A percentile compares a stretch with the other conserved stretches of the same genome.
phyloP scores from a whole-genome alignment of 92 coral and sea anemone species.

The Zoanthus gigantus region DNA sequence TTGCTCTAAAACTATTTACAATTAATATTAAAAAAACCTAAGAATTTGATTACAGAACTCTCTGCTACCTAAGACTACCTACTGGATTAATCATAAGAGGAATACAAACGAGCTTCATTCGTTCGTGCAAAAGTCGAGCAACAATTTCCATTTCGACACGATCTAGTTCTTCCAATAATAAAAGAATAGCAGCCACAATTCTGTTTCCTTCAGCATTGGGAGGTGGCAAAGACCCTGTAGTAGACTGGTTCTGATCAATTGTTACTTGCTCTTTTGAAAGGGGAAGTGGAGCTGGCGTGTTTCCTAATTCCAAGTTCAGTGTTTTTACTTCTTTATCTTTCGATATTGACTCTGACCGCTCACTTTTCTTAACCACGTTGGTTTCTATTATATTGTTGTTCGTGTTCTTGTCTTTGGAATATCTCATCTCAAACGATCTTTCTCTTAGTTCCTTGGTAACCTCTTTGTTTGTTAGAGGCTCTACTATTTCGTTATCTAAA shows the following conservation, averaged over 20 bases:
- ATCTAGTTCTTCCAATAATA: conserved; percentile 89
- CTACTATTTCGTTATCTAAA: conserved; percentile 67
- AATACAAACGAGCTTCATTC: conserved; percentile 84
- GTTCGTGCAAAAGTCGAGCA: conserved; percentile 80
- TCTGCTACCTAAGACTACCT: conserved; percentile 50
- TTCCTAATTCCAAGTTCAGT: conserved; percentile 50
- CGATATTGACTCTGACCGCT: background rate
- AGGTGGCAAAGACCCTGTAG: conserved; percentile 57
- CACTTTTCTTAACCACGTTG: background rate
- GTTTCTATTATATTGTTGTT: background rate
- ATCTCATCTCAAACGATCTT: conserved; percentile 64
- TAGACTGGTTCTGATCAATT: conserved; percentile 55
- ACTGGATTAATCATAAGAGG: conserved; percentile 89
- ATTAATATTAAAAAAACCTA: background rate
- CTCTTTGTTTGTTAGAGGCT: conserved; percentile 60
- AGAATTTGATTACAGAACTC: background rate
- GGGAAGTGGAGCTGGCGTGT: conserved; percentile 84
- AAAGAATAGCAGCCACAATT: conserved; percentile 80
- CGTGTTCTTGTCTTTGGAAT: conserved; percentile 67
- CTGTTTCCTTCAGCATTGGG: conserved; percentile 70
- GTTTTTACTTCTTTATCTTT: conserved; percentile 52
- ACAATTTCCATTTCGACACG: conserved; percentile 90
- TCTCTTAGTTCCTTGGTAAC: conserved; percentile 41
- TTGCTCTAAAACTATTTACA: background rate
- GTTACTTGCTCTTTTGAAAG: conserved; percentile 76